Evolutionary conservation across 2,888 invertebrate genomes (phyloP).

Genomic region (Agrotis puta): DNA sequence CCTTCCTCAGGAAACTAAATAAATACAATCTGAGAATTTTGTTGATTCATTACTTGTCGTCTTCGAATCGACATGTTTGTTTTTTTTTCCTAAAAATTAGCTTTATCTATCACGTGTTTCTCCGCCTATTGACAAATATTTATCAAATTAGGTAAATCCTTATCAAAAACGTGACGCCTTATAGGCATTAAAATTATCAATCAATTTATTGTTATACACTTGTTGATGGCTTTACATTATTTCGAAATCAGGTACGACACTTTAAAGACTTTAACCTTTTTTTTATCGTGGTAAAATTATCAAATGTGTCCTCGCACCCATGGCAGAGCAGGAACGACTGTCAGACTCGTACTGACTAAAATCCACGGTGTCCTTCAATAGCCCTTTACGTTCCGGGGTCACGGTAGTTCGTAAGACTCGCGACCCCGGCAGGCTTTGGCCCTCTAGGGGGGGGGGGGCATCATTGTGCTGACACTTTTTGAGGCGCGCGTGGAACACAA

Average conservation of each 20-base stretch:
- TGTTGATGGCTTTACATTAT: neutral
- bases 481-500: no score
- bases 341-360: no score
- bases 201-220: slow-evolving; percentile 12
- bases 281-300: no score
- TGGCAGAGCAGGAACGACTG: no score
- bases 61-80: neutral
- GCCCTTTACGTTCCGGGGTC: no score
- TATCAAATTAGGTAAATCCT: slow-evolving; percentile 9
- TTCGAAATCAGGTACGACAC: slow-evolving; percentile 3
- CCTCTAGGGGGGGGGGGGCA: no score
- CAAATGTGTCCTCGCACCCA: no score
- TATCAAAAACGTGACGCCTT: slow-evolving; percentile 16
- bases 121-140: neutral
- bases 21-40: neutral
- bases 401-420: no score
- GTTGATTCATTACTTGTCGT: neutral
- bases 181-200: slow-evolving; percentile 8
- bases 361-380: no score
- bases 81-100: neutral
- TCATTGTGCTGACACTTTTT: no score
- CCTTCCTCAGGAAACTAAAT: neutral
- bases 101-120: neutral
- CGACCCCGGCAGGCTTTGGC: no score
- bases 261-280: no score